phyloP scores from a whole-genome alignment of 1,140 invertebrate genomes.

The Cydia amplana region DNA sequence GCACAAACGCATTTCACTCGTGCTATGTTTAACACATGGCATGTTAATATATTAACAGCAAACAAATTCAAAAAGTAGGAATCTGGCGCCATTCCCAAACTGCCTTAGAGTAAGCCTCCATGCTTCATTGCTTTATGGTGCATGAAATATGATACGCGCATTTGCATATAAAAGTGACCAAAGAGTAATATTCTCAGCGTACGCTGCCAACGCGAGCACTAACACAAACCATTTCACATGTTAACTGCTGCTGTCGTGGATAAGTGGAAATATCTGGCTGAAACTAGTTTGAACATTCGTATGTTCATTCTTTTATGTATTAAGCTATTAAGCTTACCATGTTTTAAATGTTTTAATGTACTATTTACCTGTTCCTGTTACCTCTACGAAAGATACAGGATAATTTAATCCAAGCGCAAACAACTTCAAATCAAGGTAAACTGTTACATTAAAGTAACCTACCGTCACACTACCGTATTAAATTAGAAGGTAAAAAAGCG shows the following conservation, averaged over 20 bases:
- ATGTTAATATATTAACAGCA: conserved; percentile 35
- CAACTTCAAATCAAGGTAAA: too few relatives aligned
- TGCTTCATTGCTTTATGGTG: conserved; percentile 32
- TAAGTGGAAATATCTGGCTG: conserved; percentile 13
- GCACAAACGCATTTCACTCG: neutral
- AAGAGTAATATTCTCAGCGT: conserved; percentile 19
- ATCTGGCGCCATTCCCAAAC: conserved; percentile 38
- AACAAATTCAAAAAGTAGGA: conserved; percentile 37
- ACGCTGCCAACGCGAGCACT: neutral
- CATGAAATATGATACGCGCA: conserved; percentile 32
- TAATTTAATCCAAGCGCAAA: too few relatives aligned
- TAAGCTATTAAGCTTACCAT: too few relatives aligned
- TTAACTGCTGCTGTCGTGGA: conserved; percentile 7
- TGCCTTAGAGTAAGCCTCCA: conserved; percentile 23
- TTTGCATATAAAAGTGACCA: conserved; percentile 32
- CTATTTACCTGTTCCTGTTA: too few relatives aligned
- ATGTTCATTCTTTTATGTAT: neutral
- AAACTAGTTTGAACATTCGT: neutral
- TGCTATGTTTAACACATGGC: conserved; percentile 9
- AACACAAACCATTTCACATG: conserved; percentile 3
- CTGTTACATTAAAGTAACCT: too few relatives aligned
- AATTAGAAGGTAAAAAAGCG: too few relatives aligned
- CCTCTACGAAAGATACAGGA: too few relatives aligned
- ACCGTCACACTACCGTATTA: too few relatives aligned
- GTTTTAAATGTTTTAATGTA: too few relatives aligned